These are phyloP conservation scores for Nerophis lumbriciformis DNA, from an alignment of 2,113 vertebrate genomes.

Conservation along the genomic window DNA sequence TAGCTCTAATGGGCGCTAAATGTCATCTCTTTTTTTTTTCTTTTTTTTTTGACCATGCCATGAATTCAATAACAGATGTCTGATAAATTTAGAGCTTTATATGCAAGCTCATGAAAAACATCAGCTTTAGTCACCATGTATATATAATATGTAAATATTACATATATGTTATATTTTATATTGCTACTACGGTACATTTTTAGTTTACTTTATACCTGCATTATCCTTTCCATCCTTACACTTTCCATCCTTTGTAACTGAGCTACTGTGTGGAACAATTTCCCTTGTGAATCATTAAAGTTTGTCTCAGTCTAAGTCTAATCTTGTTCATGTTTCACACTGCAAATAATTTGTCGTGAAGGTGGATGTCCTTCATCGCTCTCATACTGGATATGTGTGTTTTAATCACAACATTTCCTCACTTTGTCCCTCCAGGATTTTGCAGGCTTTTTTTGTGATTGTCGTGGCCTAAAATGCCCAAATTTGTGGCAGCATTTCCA, in stretches of 20 bases:
- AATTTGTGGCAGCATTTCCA: no score
- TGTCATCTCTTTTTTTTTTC: slow-evolving; percentile 48
- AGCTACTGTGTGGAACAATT: no score
- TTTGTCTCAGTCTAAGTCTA: no score
- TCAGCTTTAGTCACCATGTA: slow-evolving; percentile 19
- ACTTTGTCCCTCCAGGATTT: not conserved
- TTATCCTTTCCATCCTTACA: no score
- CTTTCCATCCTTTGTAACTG: no score
- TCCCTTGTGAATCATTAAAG: no score
- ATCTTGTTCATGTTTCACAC: slow-evolving; percentile 21
- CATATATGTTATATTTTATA: no score
- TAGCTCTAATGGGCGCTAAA: slow-evolving; percentile 54
- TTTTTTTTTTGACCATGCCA: slow-evolving; percentile 31
- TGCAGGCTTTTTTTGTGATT: no score
- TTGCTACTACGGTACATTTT: no score
- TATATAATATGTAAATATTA: no score
- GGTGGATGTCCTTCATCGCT: slow-evolving; percentile 16
- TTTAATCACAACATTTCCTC: slow-evolving; percentile 9
- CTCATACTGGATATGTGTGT: slow-evolving; percentile 8
- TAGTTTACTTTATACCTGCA: no score
- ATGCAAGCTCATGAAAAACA: slow-evolving; percentile 31
- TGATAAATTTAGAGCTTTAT: slow-evolving; percentile 46
- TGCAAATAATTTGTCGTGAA: slow-evolving; percentile 6
- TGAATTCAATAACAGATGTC: slow-evolving; percentile 62
- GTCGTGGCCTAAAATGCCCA: no score